Conservation (phyloP, 1,140 invertebrate genomes). For the Lithobius niger region DNA sequence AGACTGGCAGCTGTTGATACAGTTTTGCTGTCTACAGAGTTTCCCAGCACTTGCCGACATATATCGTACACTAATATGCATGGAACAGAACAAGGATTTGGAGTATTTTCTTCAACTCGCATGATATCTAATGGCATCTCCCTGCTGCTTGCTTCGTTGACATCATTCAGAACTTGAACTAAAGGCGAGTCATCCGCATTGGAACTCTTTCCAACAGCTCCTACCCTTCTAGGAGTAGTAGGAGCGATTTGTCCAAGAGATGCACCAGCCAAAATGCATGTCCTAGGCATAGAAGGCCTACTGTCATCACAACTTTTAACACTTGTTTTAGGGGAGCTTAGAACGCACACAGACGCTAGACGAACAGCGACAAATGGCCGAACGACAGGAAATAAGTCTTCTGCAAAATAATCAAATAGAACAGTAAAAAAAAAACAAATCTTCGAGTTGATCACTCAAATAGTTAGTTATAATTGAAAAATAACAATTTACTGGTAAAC, state of each 20-base stretch:
- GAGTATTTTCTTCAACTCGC: slow-evolving; percentile 27
- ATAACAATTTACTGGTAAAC: too few relatives aligned
- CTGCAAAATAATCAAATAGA: too few relatives aligned
- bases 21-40: not conserved
- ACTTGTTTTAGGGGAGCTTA: slow-evolving; percentile 28
- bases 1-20: not conserved
- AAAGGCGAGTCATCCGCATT: slow-evolving; percentile 36
- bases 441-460: too few relatives aligned
- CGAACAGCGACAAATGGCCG: too few relatives aligned
- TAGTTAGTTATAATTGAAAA: too few relatives aligned
- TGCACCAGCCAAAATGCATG: slow-evolving; percentile 36
- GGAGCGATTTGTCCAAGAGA: slow-evolving; percentile 15
- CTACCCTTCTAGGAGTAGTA: not conserved
- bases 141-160: slow-evolving; percentile 41
- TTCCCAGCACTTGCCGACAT: not conserved
- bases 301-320: not conserved
- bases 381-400: too few relatives aligned
- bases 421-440: too few relatives aligned
- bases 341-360: slow-evolving; percentile 38
- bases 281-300: slow-evolving; percentile 16
- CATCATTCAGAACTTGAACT: slow-evolving; percentile 45
- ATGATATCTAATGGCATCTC: slow-evolving; percentile 33
- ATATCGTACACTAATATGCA: slow-evolving; percentile 2
- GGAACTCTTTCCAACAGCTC: slow-evolving; percentile 27
- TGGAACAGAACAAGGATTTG: not conserved